Base-by-base conservation (phyloP, 2,113 vertebrate species). In the Perccottus glenii region DNA sequence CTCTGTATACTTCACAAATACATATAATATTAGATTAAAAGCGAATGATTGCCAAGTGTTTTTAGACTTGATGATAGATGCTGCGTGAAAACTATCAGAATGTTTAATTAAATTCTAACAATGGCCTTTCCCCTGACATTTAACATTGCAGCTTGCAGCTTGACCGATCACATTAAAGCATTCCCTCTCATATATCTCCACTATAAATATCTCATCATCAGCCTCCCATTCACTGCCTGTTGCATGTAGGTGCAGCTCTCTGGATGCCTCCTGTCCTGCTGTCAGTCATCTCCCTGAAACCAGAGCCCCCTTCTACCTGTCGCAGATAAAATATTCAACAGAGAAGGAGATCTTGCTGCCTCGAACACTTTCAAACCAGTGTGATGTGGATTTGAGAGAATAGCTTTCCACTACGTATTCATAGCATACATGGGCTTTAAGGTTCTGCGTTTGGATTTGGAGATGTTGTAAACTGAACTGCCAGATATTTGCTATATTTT, bases 261-360 rank as follows among this genome's bases (percentile, higher is more conserved):
- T 56, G 38, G 35, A 81, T 50, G 12, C 14, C 44, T 70, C 44
- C 63, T 66, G 61, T 68, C 35, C 47, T 52, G 50, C 51, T 45
- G 16, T 77, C 64, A 56, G 36, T 76, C 83, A 68, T 61, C 58
- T 40, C 1, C 3, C 57, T 73, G 87, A 48, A 86, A 90, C 59
- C 2, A 14, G 70, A 90, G 1, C 50, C 36, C 58, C 27, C 36
- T 27, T 44, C 61, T 64, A 46, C 83, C 78, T 19, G 55, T 35
- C 3, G 1, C 44, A 56, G 52, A 82, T 90, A 11, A 88, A 87
- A 88, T 84, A 89, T 89, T 90, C 67, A 90, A 46, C 78, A 12
- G 56, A 64, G 15, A 65, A 55, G 61, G 68, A 43, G 40, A 80
- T 63, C 59, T 62, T 59, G 64, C 56, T 4, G 36, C 15, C 9